These are phyloP conservation scores for Dromococcyx pavoninus DNA, from an alignment of 2,797 vertebrate species.

Conservation along the genomic window DNA sequence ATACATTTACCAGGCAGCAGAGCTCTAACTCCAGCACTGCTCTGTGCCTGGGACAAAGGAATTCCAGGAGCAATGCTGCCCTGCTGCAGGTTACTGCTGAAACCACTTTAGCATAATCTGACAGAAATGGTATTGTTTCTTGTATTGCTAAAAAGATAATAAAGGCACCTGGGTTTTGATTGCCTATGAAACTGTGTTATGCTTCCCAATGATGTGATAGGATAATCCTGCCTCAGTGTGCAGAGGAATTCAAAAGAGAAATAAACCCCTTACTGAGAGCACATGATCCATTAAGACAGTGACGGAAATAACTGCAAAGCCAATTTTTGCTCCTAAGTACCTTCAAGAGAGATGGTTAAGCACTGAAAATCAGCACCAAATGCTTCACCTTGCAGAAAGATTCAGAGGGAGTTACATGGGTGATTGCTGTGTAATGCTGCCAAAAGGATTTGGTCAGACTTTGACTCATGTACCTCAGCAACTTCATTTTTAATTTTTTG, in stretches of 20 bases:
- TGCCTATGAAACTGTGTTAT: background rate
- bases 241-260: background rate
- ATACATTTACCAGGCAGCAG: background rate
- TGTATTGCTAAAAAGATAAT: background rate
- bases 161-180: background rate
- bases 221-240: background rate
- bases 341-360: background rate
- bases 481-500: background rate
- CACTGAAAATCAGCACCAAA: background rate
- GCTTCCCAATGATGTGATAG: background rate
- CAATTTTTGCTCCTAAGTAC: conserved; percentile 30
- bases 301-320: conserved; percentile 13
- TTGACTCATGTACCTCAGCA: background rate
- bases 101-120: background rate
- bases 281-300: background rate
- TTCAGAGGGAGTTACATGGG: background rate
- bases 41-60: background rate
- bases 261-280: background rate
- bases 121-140: background rate
- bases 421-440: background rate
- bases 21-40: background rate
- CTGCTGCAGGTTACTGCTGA: background rate
- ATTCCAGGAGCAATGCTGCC: background rate
- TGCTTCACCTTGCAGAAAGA: background rate
- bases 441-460: background rate